Evolutionary conservation across 1,140 invertebrate genomes (phyloP), one percentile per base, ranked within the genome.

Genomic region (Lethrus apterus): DNA sequence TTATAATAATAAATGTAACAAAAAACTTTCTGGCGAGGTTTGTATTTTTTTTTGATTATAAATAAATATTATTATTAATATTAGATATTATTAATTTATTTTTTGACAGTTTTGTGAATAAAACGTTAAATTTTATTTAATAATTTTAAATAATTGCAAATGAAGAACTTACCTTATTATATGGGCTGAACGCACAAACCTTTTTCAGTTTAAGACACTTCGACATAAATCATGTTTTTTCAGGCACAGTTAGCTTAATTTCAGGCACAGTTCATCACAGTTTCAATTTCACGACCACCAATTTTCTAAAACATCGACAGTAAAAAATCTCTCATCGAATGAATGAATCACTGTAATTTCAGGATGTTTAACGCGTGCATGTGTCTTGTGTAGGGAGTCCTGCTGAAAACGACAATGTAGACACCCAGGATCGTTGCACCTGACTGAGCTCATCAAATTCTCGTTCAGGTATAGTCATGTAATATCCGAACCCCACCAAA

Each of bases 371-470:
- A n/a, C n/a, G n/a, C 35, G n/a, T 21, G 34, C 3, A 38, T 38
- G 20, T 7, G 24, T 38, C 24, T 38, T 13, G 13, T 14, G n/a
- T 7, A 13, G 17, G n/a, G n/a, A 3, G 11, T 33, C 18, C 21
- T 14, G 23, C 13, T 14, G 19, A 9, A 13, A 21, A 29, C 23
- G 14, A 42, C 18, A 24, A 42, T 42, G 23, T 19, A 42, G 7
- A 29, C 40, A 42, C 42, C 15, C 20, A 44, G 42, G 23, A 23
- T 23, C 11, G 42, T 50, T 20, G 43, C 48, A 50, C 48, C 48
- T 50, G 48, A 50, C 48, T 50, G 48, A 50, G 23, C 33, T 38
- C 40, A 49, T 44, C 33, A 24, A 26, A 29, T 17, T 33, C 42
- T 10, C 7, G 34, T 42, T 38, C 41, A 44, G 42, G 47, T 49